Evolutionary conservation across 2,797 vertebrate genomes (phyloP), one percentile per base, ranked within the genome.

Genomic region (Coluber constrictor): DNA sequence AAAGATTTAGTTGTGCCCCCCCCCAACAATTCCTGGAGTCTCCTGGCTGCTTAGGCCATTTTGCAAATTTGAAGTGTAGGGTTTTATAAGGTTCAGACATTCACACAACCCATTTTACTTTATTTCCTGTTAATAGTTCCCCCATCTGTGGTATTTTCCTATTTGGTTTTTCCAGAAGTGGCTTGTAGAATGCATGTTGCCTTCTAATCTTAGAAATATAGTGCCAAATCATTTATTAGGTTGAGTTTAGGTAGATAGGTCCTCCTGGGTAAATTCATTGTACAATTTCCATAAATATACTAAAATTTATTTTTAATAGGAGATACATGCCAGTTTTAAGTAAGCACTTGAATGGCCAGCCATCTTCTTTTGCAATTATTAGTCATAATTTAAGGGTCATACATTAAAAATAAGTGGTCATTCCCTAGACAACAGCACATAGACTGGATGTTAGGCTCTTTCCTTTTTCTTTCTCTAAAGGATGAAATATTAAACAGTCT

Each of bases 401-500:
- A 12, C 87, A 20, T 37, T 9, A 89, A 51, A 90, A 95, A 96
- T 54, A 15, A 0, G 29, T 47, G 1, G 66, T 90, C 0, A 20
- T 93, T 91, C 94, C 74, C 0, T 8, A 74, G 8, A 4, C 90
- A 92, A 13, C 0, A 93, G 3, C 1, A 86, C 0, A 63, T 90
- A 87, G 0, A 0, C 47, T 11, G 56, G 51, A 92, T 95, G 5
- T 15, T 0, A 57, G 25, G 23, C 0, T 0, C 57, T 57, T 0
- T 43, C 37, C 37, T 1, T 55, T 88, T 63, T 10, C 66, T 32
- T 86, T 7, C 57, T 55, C n/a, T 61, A 86, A 93, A 88, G 5
- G 37, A 88, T 70, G 13, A 95, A 93, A 93, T 90, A 91, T 90
- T 16, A 92, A 92, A 90, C 20, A n/a, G 51, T 27, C 87, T 1